Percentiles rank a stretch among this genome's conserved stretches.
Evolutionary conservation across 2,888 invertebrate genomes (phyloP).

Genomic region (Callyntrura guangdongensis): DNA sequence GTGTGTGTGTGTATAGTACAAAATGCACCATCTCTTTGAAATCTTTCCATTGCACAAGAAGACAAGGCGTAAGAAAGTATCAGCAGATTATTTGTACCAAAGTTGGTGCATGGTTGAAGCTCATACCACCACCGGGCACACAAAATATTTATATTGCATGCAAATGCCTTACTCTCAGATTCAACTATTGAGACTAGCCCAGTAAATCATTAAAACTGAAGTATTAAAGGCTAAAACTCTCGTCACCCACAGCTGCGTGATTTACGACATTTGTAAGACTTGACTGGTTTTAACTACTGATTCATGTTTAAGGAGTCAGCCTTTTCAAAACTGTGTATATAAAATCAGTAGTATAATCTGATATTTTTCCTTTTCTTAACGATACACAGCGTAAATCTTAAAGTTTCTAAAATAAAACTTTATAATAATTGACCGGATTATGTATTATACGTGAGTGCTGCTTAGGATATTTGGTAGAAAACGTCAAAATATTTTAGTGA

Average conservation of each 20-base stretch:
- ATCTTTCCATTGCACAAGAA: neutral
- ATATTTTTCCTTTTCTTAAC: constrained; percentile 15
- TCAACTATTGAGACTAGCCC: neutral
- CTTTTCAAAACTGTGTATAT: neutral
- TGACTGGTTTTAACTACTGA: constrained; percentile 84
- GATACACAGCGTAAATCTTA: neutral
- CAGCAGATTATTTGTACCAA: constrained; percentile 32
- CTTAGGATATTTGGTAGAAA: neutral
- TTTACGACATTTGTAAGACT: constrained; percentile 80
- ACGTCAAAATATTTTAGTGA: constrained; percentile 18
- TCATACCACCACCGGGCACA: neutral
- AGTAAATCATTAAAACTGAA: constrained; percentile 56
- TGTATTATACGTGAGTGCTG: neutral
- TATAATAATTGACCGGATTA: constrained; percentile 19
- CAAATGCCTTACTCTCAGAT: neutral
- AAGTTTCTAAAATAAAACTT: neutral
- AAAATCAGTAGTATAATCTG: constrained; percentile 8
- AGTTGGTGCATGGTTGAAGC: neutral
- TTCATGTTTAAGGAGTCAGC: constrained; percentile 50
- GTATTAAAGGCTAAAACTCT: constrained; percentile 67
- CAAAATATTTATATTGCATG: neutral
- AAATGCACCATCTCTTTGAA: constrained; percentile 3
- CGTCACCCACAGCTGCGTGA: constrained; percentile 83
- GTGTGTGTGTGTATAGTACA: neutral
- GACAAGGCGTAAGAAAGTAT: constrained; percentile 2